Evolutionary conservation across 2,888 invertebrate species (phyloP), one percentile per base, ranked within the genome.

Genomic region (Abscondita cerata): DNA sequence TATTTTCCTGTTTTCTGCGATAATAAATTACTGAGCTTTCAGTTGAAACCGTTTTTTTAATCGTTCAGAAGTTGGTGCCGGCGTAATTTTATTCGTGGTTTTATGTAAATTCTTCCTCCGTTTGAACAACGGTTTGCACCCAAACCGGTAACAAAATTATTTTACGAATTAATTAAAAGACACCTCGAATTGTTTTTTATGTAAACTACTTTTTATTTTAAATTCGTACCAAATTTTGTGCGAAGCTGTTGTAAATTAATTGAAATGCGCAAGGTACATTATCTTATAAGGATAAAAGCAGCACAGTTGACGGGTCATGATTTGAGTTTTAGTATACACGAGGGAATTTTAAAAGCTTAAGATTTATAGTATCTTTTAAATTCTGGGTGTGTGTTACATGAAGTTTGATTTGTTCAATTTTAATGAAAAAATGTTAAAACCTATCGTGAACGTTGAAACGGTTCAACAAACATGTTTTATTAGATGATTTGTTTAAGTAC

Each of bases 111-210:
- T 62, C 50, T 64, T 57, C 59, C 16, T 60, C 52, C 56, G 64
- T 53, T 58, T 60, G 62, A 62, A 59, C 59, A 66, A 68, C 67
- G 64, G 68, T 70, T 70, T 69, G 59, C 73, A 62, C 69, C 69
- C 69, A 65, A 62, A 62, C 65, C 73, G 67, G 70, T 74, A 72
- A 73, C 69, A 68, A 71, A 73, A 74, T 74, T 75, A 73, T 73
- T 68, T 62, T 65, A 63, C 64, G 69, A 74, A 75, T 75, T 75
- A 75, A 76, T 76, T 75, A 70, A 56, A 46, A 34, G 53, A 57
- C 57, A 62, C 57, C 56, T 52, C 40, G 46, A 57, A 62, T 53
- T 57, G 56, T 52, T 56, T 57, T 52, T 57, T 36, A 36, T 36
- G 36, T 36, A 12, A 36, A 36, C 11, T 12, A 36, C 13, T 36